These are phyloP conservation scores for Phyllotreta striolata DNA, from an alignment of 2,888 invertebrate genomes.

Conservation along the genomic window DNA sequence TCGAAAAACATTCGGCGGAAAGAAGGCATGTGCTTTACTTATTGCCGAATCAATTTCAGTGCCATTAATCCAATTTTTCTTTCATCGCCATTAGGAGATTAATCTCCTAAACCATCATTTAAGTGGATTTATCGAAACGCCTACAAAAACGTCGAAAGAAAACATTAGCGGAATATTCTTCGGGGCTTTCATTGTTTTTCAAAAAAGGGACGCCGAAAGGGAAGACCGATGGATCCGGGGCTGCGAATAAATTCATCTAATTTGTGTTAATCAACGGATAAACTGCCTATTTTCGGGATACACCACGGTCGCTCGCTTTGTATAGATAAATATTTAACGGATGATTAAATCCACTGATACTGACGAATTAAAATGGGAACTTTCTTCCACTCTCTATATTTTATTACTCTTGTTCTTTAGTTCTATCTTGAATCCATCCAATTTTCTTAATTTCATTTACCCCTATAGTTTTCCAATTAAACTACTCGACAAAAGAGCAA, in stretches of 20 bases:
- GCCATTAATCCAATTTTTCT: slow-evolving; percentile 44
- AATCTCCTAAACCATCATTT: slow-evolving; percentile 37
- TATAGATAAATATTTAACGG: slow-evolving; percentile 25
- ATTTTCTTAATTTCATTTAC: slow-evolving; percentile 1
- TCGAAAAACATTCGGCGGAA: slow-evolving; percentile 44
- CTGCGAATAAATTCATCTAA: slow-evolving; percentile 26
- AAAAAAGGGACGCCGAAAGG: slow-evolving; percentile 16
- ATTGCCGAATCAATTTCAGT: slow-evolving; percentile 48
- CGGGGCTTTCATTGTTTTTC: slow-evolving; percentile 32
- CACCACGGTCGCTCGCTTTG: slow-evolving; percentile 17
- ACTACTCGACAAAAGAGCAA: too few species aligned
- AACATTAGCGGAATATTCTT: slow-evolving; percentile 38
- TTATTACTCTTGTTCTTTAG: neutral
- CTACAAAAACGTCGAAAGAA: slow-evolving; percentile 34
- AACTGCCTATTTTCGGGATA: slow-evolving; percentile 19
- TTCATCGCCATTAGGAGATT: slow-evolving; percentile 43
- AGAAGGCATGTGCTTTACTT: slow-evolving; percentile 49
- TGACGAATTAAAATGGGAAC: slow-evolving; percentile 12
- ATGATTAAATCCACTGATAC: slow-evolving; percentile 17
- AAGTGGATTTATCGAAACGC: slow-evolving; percentile 39
- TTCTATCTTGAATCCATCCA: neutral
- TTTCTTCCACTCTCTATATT: neutral
- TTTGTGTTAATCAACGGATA: slow-evolving; percentile 27
- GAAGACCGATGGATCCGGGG: slow-evolving; percentile 14
- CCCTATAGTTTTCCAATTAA: too few species aligned